These are phyloP conservation scores for Temnothorax curvispinosus DNA, from an alignment of 1,140 invertebrate genomes.

Conservation along the genomic window DNA sequence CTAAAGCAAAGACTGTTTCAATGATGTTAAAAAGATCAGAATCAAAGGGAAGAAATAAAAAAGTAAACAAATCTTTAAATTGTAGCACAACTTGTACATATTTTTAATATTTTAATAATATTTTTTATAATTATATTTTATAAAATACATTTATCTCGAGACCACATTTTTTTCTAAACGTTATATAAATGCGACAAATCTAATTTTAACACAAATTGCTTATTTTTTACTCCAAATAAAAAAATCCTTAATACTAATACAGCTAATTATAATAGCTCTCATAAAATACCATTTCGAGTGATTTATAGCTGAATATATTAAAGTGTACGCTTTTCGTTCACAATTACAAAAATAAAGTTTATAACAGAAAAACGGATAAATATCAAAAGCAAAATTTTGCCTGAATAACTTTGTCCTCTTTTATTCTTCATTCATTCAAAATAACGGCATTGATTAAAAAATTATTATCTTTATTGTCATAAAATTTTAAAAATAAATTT, in stretches of 20 bases:
- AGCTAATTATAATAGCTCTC: neutral
- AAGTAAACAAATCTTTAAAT: too few relatives aligned
- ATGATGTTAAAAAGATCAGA: too few relatives aligned
- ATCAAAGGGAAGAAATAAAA: too few relatives aligned
- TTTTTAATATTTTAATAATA: too few relatives aligned
- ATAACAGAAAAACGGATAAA: neutral
- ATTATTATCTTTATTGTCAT: neutral
- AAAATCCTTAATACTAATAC: neutral
- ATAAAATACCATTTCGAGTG: neutral
- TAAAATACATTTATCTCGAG: too few relatives aligned
- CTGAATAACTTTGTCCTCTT: neutral
- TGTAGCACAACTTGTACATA: neutral
- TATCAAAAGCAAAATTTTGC: neutral
- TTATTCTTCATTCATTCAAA: neutral
- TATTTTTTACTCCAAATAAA: neutral
- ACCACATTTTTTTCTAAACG: too few relatives aligned
- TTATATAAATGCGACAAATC: neutral
- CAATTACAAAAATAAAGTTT: neutral
- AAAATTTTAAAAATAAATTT: neutral
- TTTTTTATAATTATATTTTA: too few relatives aligned
- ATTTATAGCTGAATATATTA: neutral
- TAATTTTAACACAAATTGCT: neutral
- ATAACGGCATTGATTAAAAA: neutral
- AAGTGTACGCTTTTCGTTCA: neutral
- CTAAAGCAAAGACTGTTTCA: too few relatives aligned